A percentile compares a stretch with the other conserved stretches of the same genome.
These are phyloP conservation scores for Galemys pyrenaicus DNA, from an alignment of 2,113 vertebrate genomes.

Conservation along the genomic window DNA sequence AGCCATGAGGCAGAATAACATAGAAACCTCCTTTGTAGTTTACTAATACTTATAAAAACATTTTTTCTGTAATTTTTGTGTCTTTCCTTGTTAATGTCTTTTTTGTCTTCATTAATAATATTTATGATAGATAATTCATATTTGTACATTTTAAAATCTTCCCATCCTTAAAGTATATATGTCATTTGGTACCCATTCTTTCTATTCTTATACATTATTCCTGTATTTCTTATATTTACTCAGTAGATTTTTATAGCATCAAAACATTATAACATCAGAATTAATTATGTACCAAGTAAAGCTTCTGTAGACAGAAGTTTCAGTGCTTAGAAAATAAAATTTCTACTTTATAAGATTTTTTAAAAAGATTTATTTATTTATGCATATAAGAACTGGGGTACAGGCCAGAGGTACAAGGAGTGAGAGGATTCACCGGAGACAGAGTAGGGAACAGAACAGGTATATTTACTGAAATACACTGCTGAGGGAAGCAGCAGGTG, in stretches of 20 bases:
- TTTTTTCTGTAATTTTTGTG: neutral
- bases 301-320: neutral
- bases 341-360: constrained; percentile 12
- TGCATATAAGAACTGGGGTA: no score
- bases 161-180: neutral
- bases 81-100: neutral
- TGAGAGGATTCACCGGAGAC: no score
- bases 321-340: constrained; percentile 23
- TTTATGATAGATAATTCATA: constrained; percentile 6
- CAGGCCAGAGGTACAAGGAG: no score
- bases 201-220: neutral
- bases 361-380: no score
- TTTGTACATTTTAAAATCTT: neutral
- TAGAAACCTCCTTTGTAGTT: neutral
- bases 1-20: neutral
- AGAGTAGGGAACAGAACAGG: no score
- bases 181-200: neutral
- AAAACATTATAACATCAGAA: neutral
- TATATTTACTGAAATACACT: no score
- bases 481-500: no score
- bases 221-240: no score
- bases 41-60: constrained; percentile 29
- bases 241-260: neutral
- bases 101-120: neutral
- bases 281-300: neutral